Evolutionary conservation across 1,140 invertebrate species (phyloP), one percentile per base, ranked within the genome.

Genomic region (Drosophila erecta): DNA sequence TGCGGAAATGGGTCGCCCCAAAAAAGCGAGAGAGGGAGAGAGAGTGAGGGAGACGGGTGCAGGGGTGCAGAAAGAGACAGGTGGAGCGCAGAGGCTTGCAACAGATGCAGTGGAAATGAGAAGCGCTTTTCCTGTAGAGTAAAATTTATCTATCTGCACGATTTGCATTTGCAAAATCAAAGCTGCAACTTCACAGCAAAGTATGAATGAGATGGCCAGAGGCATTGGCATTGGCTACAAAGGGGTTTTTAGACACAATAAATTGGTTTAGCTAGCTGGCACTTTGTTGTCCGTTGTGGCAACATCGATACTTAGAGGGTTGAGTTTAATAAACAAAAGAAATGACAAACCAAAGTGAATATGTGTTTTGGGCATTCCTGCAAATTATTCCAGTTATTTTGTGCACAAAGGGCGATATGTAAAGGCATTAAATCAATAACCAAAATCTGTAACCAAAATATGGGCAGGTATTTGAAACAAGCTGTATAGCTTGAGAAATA

Each of bases 131-230:
- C 58, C 43, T 41, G 37, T 20, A 61, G 40, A 37, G 37, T 6
- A 49, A 70, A 73, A 54, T 27, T 37, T 60, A 50, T 66, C 40
- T 65, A 40, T 64, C 33, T 51, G 30, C 51, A 56, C 59, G 65
- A 75, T 75, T 65, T 75, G 72, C 72, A 75, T 75, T 75, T 75
- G 72, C 38, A 40, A 75, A 75, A 75, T 74, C 72, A 75, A 75
- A 75, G 71, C 60, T 72, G 66, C 24, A 43, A 56, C 46, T 40
- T 24, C 24, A 56, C 35, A 35, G 66, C 27, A 66, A 64, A 50
- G 24, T 20, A 35, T 47, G 37, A 38, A 67, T 41, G 35, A 4
- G 49, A 35, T 3, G 30, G 37, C 64, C 64, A 40, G 66, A 56
- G 64, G 17, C 17, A 17, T 17, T 17, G 17, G 64, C 50, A 14